A percentile compares a stretch with the other conserved stretches of the same genome.
These are phyloP conservation scores for Oncorhynchus tshawytscha DNA, from an alignment of 2,113 vertebrate species.

Conservation along the genomic window DNA sequence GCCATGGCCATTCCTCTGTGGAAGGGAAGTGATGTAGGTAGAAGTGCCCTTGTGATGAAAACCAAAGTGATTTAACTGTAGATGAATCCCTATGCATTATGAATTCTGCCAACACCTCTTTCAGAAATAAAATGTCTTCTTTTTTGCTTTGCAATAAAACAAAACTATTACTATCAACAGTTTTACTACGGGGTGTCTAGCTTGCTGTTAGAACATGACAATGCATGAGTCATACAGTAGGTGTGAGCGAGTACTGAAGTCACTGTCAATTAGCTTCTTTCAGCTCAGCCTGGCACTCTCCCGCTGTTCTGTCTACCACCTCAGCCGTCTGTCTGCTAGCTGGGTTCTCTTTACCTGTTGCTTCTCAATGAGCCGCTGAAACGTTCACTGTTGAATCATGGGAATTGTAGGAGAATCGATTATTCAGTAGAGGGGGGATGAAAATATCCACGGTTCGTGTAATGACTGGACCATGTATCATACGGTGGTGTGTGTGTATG, in stretches of 20 bases:
- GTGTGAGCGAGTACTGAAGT: constrained; percentile 8
- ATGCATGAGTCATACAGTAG: background rate
- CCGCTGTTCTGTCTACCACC: constrained; percentile 35
- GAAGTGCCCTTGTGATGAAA: background rate
- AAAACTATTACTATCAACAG: background rate
- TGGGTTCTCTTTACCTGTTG: constrained; percentile 43
- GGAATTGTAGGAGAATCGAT: background rate
- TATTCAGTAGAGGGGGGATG: background rate
- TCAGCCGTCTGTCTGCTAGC: constrained; percentile 5
- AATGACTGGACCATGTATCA: too few species aligned
- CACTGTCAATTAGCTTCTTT: constrained; percentile 32
- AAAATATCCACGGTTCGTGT: background rate
- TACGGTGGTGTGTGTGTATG: background rate
- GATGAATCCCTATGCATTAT: background rate
- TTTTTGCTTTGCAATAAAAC: background rate
- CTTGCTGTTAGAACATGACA: background rate
- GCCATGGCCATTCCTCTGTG: background rate
- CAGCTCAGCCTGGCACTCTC: constrained; percentile 22
- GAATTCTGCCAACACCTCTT: background rate
- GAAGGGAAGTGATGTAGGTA: too few species aligned
- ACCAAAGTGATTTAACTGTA: background rate
- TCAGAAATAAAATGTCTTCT: background rate
- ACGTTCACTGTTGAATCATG: background rate
- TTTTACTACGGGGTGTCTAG: background rate
- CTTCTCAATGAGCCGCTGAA: constrained; percentile 13